Percentiles rank a stretch among this genome's conserved stretches.
Conservation (phyloP, 1,140 invertebrate genomes). For the Fopius arisanus region DNA sequence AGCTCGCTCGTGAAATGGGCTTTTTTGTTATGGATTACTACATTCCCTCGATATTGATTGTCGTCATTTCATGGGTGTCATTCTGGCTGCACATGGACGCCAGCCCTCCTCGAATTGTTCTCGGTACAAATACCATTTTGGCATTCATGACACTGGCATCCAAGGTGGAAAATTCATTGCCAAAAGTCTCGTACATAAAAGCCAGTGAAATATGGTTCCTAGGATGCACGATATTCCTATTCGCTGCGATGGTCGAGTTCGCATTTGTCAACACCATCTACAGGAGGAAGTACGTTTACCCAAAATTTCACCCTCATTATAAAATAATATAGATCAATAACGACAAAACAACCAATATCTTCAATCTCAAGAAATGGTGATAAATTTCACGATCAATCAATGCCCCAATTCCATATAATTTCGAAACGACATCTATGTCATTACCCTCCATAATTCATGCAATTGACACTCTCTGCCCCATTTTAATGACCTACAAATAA, state of each 20-base stretch:
- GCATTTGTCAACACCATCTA: constrained; percentile 91
- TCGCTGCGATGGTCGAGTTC: constrained; percentile 86
- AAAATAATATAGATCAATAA: no score
- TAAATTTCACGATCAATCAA: no score
- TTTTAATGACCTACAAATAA: background rate
- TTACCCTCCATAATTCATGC: background rate
- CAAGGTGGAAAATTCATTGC: constrained; percentile 82
- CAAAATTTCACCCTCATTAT: background rate
- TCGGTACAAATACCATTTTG: constrained; percentile 86
- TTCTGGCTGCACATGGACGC: constrained; percentile 91
- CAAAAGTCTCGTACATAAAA: constrained; percentile 91
- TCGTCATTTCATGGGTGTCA: constrained; percentile 89
- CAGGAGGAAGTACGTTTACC: constrained; percentile 74
- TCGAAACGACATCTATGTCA: background rate
- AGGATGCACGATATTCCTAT: constrained; percentile 85
- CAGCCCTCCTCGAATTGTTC: constrained; percentile 79
- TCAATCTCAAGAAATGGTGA: no score
- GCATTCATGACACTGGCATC: constrained; percentile 87
- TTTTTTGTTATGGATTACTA: constrained; percentile 92
- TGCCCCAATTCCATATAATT: no score
- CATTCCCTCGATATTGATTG: constrained; percentile 86
- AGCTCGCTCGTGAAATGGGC: constrained; percentile 81
- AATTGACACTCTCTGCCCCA: background rate
- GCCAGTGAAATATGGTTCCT: constrained; percentile 90
- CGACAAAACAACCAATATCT: no score